phyloP scores from a whole-genome alignment of 2,113 vertebrate species.

The Epinephelus lanceolatus region DNA sequence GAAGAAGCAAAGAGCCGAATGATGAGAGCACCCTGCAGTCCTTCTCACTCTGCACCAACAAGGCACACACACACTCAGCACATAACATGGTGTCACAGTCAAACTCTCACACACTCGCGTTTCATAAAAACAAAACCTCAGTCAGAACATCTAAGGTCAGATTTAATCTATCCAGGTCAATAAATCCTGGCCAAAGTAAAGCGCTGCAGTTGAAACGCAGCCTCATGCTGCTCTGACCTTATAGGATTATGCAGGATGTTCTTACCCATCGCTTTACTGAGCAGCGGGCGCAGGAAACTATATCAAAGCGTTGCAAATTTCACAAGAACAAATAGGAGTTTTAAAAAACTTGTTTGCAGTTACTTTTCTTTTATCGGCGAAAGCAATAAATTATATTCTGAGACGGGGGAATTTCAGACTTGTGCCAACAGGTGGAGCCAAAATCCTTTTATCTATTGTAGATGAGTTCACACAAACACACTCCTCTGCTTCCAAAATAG shows the following conservation, averaged over 20 bases:
- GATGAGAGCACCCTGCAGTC: slow-evolving; percentile 2
- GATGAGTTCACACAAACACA: not conserved
- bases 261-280: slow-evolving; percentile 19
- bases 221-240: slow-evolving; percentile 45
- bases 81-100: slow-evolving; percentile 24
- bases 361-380: not conserved
- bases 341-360: not conserved
- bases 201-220: slow-evolving; percentile 42
- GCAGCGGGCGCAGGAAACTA: not conserved
- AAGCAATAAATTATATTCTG: slow-evolving; percentile 11
- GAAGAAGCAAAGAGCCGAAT: slow-evolving; percentile 12
- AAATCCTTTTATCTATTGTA: slow-evolving; percentile 5
- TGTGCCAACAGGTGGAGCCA: slow-evolving; percentile 61
- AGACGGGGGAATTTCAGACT: slow-evolving; percentile 1
- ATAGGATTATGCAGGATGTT: slow-evolving; percentile 60
- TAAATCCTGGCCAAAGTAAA: slow-evolving; percentile 62
- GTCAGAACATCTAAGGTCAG: slow-evolving; percentile 37
- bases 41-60: not conserved
- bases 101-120: not conserved
- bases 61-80: not conserved
- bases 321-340: not conserved
- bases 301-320: slow-evolving; percentile 1
- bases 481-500: slow-evolving; percentile 32
- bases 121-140: slow-evolving; percentile 32
- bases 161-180: slow-evolving; percentile 64